A percentile compares a stretch with the other conserved stretches of the same genome.
phyloP scores from a whole-genome alignment of 2,797 vertebrate genomes.

The Acanthopagrus latus region DNA sequence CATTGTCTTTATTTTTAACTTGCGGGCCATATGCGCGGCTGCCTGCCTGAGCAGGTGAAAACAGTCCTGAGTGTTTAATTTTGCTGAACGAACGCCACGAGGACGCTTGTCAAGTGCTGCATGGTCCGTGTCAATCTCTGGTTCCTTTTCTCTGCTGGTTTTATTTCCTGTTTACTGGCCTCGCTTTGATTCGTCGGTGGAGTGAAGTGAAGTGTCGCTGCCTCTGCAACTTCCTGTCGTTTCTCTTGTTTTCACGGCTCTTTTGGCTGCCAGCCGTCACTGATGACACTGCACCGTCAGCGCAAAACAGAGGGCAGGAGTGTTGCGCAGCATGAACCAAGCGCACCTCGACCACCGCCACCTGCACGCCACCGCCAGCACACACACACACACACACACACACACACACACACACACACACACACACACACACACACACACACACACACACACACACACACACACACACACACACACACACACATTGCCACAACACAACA shows the following conservation, averaged over 20 bases:
- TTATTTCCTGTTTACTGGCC: constrained; percentile 23
- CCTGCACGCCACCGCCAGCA: constrained; percentile 25
- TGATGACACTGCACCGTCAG: constrained; percentile 71
- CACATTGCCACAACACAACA: background rate
- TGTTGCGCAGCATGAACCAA: constrained; percentile 53
- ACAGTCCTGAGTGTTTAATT: constrained; percentile 85
- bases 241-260: constrained; percentile 54
- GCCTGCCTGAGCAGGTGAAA: constrained; percentile 88
- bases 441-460: background rate
- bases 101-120: constrained; percentile 74
- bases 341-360: constrained; percentile 49
- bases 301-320: constrained; percentile 58
- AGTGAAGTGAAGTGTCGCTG: constrained; percentile 50
- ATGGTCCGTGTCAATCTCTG: constrained; percentile 75
- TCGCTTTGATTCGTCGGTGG: constrained; percentile 71
- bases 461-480: background rate
- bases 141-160: background rate
- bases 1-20: constrained; percentile 96
- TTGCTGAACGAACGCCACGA: constrained; percentile 80
- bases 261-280: constrained; percentile 39
- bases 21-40: constrained; percentile 89
- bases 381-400: background rate
- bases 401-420: too few species aligned
- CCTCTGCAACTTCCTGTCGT: constrained; percentile 32
- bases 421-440: background rate